Evolutionary conservation across 2,113 vertebrate genomes (phyloP), one percentile per base, ranked within the genome.

Genomic region (Stercorarius parasiticus): DNA sequence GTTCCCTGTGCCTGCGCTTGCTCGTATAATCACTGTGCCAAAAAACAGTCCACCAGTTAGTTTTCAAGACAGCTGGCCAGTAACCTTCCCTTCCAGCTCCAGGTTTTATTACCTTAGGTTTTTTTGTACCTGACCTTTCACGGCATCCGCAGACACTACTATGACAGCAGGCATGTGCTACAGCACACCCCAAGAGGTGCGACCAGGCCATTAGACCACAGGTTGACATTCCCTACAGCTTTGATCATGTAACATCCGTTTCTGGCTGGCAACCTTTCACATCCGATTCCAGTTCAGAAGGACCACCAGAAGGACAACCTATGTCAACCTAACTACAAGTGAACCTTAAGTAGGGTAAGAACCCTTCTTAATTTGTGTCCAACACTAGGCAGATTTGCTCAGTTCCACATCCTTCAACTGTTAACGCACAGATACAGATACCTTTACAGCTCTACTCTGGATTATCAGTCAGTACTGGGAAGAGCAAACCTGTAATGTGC

Each of bases 91-190:
- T 66, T 53, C 22, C 78, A 90, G 30, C n/a, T 70, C 30, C 6
- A 49, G 10, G 30, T 34, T 59, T 52, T 40, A 72, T 23, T 56
- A 29, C 40, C 27, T 15, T 8, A 4, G 6, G 43, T 43, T 36
- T 34, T 42, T 49, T 55, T 32, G 45, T 36, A 71, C 32, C 23
- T 59, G 5, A 50, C 42, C 49, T 53, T 69, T 70, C 58, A 47
- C 17, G 76, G 56, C 45, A 76, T 13, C 67, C 90, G 78, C 67
- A 80, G 40, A 55, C 0, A 0, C 42, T 29, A 40, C 61, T 11
- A 19, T 1, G 1, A 49, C 6, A 12, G 42, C 0, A 26, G 9
- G 0, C 47, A 47, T 21, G 10, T 47, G 47, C 20, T 21, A 47
- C 47, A 47, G 45, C 3, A 1, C 5, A 40, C 13, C 12, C 55